Evolutionary conservation across 2,888 invertebrate species (phyloP).

Genomic region (Trissolcus brochymenae): DNA sequence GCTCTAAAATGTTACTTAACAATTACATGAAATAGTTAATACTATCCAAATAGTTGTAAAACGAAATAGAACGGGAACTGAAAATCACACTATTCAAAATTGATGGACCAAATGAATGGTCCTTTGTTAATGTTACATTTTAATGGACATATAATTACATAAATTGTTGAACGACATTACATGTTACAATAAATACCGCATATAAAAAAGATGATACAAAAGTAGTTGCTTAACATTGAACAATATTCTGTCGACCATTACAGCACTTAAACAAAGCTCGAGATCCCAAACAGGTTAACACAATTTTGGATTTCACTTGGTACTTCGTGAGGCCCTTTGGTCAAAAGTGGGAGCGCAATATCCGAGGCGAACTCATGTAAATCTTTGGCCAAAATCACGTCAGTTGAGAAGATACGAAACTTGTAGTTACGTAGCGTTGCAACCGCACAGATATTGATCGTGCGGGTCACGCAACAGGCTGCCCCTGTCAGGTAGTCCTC

Average conservation of each 20-base stretch:
- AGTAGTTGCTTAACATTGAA: background rate
- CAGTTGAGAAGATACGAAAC: constrained; percentile 60
- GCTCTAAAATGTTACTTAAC: background rate
- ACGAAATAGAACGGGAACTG: background rate
- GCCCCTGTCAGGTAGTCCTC: constrained; percentile 61
- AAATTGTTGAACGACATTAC: constrained; percentile 16
- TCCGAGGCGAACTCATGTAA: constrained; percentile 20
- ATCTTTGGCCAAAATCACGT: constrained; percentile 56
- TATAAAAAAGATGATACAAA: too few relatives aligned
- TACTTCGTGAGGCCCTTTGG: too few relatives aligned
- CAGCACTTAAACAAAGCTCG: too few relatives aligned
- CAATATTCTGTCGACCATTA: background rate
- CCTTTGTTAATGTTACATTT: background rate
- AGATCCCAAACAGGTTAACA: too few relatives aligned
- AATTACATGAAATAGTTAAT: background rate
- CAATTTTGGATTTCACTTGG: too few relatives aligned
- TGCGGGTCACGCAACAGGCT: constrained; percentile 72
- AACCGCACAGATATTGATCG: constrained; percentile 72
- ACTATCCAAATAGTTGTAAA: background rate
- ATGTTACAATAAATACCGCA: background rate
- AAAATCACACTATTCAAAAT: background rate
- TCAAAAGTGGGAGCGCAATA: constrained; percentile 7
- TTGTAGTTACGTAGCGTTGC: constrained; percentile 59
- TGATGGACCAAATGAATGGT: background rate
- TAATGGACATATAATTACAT: background rate